Evolutionary conservation across 2,888 invertebrate species (phyloP).

Genomic region (Lomographa bimaculata): DNA sequence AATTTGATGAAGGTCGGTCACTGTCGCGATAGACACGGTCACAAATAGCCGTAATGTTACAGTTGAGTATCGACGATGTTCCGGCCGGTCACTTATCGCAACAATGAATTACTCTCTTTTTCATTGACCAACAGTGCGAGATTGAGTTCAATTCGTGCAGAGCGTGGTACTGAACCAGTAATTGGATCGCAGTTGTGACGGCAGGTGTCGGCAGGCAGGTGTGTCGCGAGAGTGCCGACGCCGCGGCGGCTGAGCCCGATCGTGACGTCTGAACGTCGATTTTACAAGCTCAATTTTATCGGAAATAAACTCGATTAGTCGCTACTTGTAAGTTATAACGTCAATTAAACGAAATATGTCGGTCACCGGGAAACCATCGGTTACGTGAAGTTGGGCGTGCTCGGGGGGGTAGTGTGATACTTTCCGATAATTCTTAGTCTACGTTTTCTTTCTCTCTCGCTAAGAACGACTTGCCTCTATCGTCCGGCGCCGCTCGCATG

Average conservation of each 20-base stretch:
- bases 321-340: constrained; percentile 74
- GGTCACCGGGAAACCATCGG: constrained; percentile 36
- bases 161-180: no score
- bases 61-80: neutral
- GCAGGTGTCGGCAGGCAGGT: no score
- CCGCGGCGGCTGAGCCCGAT: constrained; percentile 49
- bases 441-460: constrained; percentile 40
- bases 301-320: constrained; percentile 63
- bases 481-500: constrained; percentile 12
- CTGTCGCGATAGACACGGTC: constrained; percentile 40
- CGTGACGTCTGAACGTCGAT: constrained; percentile 65
- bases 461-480: constrained; percentile 41
- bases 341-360: constrained; percentile 67
- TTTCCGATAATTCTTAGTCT: constrained; percentile 42
- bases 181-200: no score
- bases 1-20: constrained; percentile 42
- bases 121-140: neutral
- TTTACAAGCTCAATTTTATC: constrained; percentile 80
- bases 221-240: constrained; percentile 41
- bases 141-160: no score
- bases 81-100: constrained; percentile 1
- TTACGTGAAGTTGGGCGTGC: constrained; percentile 41
- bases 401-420: constrained; percentile 46
- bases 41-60: no score
- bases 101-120: neutral